Percentiles rank a stretch among this genome's conserved stretches.
Conservation (phyloP, 1,140 invertebrate genomes). For the Diprion similis region DNA sequence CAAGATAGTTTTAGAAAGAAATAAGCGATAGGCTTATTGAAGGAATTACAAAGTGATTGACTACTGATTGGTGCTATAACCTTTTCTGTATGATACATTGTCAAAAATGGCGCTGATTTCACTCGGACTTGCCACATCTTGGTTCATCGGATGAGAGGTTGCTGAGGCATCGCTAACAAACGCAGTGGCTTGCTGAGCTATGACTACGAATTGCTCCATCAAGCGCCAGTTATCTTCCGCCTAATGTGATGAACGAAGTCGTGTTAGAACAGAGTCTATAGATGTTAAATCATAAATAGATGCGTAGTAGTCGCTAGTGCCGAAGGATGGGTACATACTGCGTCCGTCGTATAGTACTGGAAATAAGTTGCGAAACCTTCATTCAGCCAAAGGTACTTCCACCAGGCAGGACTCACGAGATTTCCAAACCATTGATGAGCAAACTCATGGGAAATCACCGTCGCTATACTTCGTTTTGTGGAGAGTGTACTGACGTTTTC, state of each 20-base stretch:
- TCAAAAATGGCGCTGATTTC: constrained; percentile 83
- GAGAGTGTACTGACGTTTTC: constrained; percentile 55
- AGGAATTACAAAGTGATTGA: neutral
- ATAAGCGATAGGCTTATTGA: neutral
- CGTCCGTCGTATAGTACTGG: constrained; percentile 71
- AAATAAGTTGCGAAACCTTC: constrained; percentile 76
- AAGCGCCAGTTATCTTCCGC: constrained; percentile 74
- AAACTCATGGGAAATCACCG: constrained; percentile 70
- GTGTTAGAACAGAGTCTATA: neutral
- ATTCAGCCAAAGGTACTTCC: constrained; percentile 73
- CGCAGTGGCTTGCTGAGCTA: constrained; percentile 69
- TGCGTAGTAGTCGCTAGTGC: neutral
- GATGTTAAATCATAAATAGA: neutral
- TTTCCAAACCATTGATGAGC: constrained; percentile 71
- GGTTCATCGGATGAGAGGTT: constrained; percentile 78
- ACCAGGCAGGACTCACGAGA: constrained; percentile 69
- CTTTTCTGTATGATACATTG: constrained; percentile 77
- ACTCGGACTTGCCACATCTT: constrained; percentile 71
- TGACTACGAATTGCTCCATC: constrained; percentile 79
- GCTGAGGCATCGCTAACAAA: constrained; percentile 71
- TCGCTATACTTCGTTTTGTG: constrained; percentile 62
- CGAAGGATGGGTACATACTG: constrained; percentile 31
- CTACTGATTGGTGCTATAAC: constrained; percentile 46
- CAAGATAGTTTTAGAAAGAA: constrained; percentile 27
- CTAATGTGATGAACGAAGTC: constrained; percentile 42